phyloP scores from a whole-genome alignment of 1,140 invertebrate genomes.

The Orchestia grillus region DNA sequence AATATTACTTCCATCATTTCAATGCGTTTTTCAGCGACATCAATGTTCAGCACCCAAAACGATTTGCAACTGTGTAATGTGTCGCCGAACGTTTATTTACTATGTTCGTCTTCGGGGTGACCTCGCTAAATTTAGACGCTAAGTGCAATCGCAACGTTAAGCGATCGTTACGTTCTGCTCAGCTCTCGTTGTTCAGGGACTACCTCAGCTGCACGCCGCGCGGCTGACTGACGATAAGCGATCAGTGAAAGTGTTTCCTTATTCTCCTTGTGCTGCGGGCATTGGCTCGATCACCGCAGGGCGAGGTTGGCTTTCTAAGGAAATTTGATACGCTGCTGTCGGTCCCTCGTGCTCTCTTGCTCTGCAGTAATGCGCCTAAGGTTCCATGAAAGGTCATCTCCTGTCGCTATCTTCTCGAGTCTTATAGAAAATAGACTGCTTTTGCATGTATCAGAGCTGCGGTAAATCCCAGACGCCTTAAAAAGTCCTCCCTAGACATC shows the following conservation, averaged over 20 bases:
- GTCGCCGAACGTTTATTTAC: neutral
- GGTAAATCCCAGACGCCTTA: neutral
- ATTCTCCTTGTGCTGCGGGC: neutral
- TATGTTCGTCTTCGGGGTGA: neutral
- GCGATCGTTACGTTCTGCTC: neutral
- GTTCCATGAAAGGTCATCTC: constrained; percentile 14
- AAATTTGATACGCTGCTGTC: neutral
- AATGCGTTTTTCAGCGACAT: neutral
- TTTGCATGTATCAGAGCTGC: constrained; percentile 19
- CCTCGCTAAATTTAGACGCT: neutral
- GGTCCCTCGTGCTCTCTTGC: neutral
- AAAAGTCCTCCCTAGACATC: neutral
- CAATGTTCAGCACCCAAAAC: neutral
- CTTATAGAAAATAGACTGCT: neutral
- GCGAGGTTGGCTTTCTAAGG: constrained; percentile 12
- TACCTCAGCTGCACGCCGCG: neutral
- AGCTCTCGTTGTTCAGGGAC: neutral
- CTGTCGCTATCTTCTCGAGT: neutral
- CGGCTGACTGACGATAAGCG: neutral
- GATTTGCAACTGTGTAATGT: neutral
- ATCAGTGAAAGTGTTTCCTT: constrained; percentile 17
- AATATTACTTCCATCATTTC: no score
- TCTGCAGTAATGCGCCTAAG: neutral
- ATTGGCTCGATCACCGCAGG: neutral
- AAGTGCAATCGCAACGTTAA: neutral